Evolutionary conservation across 92 coral and sea anemone genomes (phyloP).

Genomic region (Zoanthus gigantus): DNA sequence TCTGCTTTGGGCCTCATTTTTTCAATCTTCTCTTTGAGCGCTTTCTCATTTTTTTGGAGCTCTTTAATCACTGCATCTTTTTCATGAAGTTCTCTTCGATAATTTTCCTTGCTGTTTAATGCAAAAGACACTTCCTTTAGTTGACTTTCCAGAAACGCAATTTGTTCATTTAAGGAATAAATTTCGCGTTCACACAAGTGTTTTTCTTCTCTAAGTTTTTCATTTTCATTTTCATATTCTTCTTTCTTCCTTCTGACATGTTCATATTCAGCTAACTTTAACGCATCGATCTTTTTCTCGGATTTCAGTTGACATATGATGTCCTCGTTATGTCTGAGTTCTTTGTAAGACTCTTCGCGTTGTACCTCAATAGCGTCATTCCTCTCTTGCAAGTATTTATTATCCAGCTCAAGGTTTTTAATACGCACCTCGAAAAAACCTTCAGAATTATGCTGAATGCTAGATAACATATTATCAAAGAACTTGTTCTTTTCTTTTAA

Average conservation of each 20-base stretch:
- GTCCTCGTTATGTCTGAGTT: constrained; percentile 13
- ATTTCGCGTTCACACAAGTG: background rate
- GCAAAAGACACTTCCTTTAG: background rate
- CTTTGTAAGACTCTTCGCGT: constrained; percentile 6
- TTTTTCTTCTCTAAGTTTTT: constrained; percentile 20
- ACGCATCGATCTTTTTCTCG: background rate
- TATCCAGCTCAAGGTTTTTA: constrained; percentile 32
- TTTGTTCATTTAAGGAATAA: background rate
- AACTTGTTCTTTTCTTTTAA: constrained; percentile 3
- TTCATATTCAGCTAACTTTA: constrained; percentile 1
- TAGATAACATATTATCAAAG: constrained; percentile 7
- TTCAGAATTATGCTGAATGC: background rate
- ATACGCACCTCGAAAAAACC: background rate
- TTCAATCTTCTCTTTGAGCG: constrained; percentile 8
- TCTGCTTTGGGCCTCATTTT: background rate
- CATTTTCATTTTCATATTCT: constrained; percentile 23
- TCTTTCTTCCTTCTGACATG: background rate
- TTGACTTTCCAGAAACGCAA: constrained; percentile 18
- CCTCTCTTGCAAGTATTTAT: constrained; percentile 30
- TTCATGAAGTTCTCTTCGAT: constrained; percentile 6
- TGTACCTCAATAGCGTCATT: constrained; percentile 7
- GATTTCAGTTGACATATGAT: constrained; percentile 18
- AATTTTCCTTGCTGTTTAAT: background rate
- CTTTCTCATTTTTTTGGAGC: background rate
- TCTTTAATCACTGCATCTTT: constrained; percentile 30